phyloP scores from a whole-genome alignment of 2,113 vertebrate genomes.

The Bos indicus region DNA sequence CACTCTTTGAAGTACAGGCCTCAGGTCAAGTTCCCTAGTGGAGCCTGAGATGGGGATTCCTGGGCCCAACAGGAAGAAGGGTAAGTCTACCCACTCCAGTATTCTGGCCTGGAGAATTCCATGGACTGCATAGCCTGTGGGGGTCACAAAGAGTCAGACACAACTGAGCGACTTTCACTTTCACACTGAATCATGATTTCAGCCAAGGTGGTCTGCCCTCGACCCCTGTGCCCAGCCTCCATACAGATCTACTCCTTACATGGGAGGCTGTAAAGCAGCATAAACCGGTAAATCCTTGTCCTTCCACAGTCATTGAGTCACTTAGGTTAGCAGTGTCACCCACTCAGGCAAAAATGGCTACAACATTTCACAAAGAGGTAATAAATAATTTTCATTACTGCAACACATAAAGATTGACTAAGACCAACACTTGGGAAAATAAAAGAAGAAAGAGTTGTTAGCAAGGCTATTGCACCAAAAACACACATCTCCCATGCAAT shows the following conservation, averaged over 20 bases:
- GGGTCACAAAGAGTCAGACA: neutral
- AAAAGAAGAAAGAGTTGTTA: neutral
- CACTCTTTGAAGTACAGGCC: neutral
- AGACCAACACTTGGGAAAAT: neutral
- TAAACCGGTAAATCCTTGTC: neutral
- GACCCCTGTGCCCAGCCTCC: neutral
- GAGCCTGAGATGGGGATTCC: neutral
- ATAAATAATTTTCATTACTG: neutral
- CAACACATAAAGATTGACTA: neutral
- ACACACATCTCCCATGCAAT: too few species aligned
- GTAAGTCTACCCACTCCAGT: neutral
- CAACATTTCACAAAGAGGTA: neutral
- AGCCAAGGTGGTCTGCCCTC: neutral
- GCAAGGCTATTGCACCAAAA: neutral
- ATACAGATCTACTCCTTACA: accelerated
- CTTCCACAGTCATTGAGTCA: neutral
- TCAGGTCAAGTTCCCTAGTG: neutral
- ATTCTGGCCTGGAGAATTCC: neutral
- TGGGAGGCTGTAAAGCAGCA: neutral
- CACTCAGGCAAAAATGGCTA: neutral
- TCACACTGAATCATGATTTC: neutral
- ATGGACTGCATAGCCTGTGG: neutral
- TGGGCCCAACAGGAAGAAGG: too few species aligned
- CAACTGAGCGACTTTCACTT: neutral
- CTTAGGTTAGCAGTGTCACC: neutral